phyloP scores from a whole-genome alignment of 1,140 invertebrate species.

The Scaptomyza hsui region DNA sequence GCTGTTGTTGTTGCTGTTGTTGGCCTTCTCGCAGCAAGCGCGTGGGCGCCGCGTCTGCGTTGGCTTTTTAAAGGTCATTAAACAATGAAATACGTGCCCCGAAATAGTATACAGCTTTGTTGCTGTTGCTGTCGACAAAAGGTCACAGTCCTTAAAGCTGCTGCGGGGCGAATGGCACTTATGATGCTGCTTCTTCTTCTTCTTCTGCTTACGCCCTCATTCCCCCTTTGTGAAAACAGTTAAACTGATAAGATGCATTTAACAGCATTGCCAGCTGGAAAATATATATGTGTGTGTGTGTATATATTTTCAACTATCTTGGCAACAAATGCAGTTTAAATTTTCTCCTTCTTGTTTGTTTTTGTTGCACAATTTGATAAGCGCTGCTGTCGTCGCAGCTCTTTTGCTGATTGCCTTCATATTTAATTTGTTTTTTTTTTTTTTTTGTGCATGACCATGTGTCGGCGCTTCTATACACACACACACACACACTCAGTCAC shows the following conservation, averaged over 20 bases:
- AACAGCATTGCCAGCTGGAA: constrained; percentile 32
- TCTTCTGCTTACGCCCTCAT: constrained; percentile 10
- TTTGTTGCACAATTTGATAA: constrained; percentile 33
- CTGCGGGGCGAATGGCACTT: constrained; percentile 35
- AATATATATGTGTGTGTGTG: constrained; percentile 6
- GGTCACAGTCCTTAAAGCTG: constrained; percentile 78
- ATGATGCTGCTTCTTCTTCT: constrained; percentile 1
- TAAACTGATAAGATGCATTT: constrained; percentile 59
- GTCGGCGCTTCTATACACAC: constrained; percentile 18
- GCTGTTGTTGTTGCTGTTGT: constrained; percentile 37
- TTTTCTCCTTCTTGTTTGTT: constrained; percentile 23
- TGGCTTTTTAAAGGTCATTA: constrained; percentile 81
- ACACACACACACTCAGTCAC: background rate
- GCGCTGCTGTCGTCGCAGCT: too few species aligned
- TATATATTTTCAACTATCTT: constrained; percentile 1
- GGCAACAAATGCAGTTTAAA: constrained; percentile 50
- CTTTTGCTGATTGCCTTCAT: constrained; percentile 45
- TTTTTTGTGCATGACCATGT: constrained; percentile 25
- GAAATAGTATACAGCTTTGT: constrained; percentile 59
- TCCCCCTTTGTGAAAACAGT: background rate
- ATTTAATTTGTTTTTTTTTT: background rate
- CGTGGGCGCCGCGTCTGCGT: constrained; percentile 64
- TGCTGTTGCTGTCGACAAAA: constrained; percentile 43
- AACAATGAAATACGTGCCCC: constrained; percentile 71
- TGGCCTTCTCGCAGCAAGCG: constrained; percentile 60